A percentile compares a stretch with the other conserved stretches of the same genome.
phyloP scores from a whole-genome alignment of 2,797 vertebrate genomes.

The Protosalanx chinensis region DNA sequence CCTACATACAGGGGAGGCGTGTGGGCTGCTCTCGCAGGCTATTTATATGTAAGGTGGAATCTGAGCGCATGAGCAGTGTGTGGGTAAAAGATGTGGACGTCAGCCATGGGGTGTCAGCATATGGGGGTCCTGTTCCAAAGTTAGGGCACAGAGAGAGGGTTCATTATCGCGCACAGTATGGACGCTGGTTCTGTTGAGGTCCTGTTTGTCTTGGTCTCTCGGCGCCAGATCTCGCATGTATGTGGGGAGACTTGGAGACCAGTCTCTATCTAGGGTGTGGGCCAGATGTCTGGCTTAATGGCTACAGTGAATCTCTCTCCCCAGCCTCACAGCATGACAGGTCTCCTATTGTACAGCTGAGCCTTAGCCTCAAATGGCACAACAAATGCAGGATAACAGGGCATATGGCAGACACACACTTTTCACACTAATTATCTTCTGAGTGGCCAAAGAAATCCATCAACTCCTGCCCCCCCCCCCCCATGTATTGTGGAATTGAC shows the following conservation, averaged over 20 bases:
- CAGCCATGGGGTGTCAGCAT: neutral
- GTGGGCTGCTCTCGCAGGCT: neutral
- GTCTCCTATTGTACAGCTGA: neutral
- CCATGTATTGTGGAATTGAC: too few relatives aligned
- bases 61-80: neutral
- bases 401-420: neutral
- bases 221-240: constrained; percentile 33
- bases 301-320: constrained; percentile 3
- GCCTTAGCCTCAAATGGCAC: neutral
- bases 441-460: neutral
- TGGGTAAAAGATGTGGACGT: neutral
- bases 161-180: neutral
- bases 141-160: neutral
- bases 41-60: neutral
- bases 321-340: neutral
- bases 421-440: neutral
- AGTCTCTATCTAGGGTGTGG: constrained; percentile 17
- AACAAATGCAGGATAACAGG: neutral
- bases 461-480: too few relatives aligned
- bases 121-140: neutral
- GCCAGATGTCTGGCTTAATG: constrained; percentile 35
- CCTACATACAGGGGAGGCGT: neutral
- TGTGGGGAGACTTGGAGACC: constrained; percentile 19
- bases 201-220: constrained; percentile 33
- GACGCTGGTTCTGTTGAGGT: neutral